These are phyloP conservation scores for Trichonephila clavata DNA, from an alignment of 1,140 invertebrate genomes.

Conservation along the genomic window DNA sequence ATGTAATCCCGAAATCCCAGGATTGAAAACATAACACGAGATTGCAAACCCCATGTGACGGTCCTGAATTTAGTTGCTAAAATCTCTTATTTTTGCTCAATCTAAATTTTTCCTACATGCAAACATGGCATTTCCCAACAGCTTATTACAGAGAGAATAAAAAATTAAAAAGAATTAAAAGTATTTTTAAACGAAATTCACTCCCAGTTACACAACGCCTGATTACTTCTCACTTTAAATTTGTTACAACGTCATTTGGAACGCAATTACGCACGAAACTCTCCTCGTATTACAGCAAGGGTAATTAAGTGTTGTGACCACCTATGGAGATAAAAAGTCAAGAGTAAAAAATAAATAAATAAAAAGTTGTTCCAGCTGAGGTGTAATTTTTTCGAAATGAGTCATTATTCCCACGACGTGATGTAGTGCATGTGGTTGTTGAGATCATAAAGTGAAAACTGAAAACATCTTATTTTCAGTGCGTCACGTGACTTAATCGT, in stretches of 20 bases:
- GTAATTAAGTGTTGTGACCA: conserved; percentile 7
- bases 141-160: too few relatives aligned
- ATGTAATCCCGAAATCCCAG: too few relatives aligned
- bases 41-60: too few relatives aligned
- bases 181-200: too few relatives aligned
- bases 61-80: too few relatives aligned
- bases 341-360: neutral
- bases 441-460: neutral
- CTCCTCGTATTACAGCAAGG: neutral
- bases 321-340: neutral
- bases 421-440: neutral
- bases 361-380: neutral
- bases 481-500: neutral
- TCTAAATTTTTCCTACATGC: too few relatives aligned
- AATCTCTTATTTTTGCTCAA: too few relatives aligned
- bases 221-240: neutral
- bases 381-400: conserved; percentile 18
- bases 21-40: too few relatives aligned
- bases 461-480: neutral
- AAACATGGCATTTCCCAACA: too few relatives aligned
- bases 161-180: too few relatives aligned
- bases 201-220: neutral
- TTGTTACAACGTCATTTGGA: neutral
- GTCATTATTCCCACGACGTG: conserved; percentile 10
- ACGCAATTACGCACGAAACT: neutral